These are phyloP conservation scores for Campoletis sonorensis DNA, from an alignment of 1,140 invertebrate species.

Conservation along the genomic window DNA sequence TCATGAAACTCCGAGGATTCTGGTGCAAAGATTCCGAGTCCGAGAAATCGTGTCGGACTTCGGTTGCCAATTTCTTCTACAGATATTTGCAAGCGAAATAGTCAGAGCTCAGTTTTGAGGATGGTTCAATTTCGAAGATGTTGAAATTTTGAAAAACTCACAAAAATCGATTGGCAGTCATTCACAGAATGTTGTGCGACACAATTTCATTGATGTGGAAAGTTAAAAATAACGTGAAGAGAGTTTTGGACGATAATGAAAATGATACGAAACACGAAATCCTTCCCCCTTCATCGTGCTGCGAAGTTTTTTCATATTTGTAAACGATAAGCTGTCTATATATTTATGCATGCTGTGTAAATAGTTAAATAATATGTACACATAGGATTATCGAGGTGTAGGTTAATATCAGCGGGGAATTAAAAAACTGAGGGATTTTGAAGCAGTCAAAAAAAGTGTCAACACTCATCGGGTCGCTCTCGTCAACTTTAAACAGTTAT, in stretches of 20 bases:
- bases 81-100: too few relatives aligned
- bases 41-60: too few relatives aligned
- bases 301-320: slow-evolving; percentile 58
- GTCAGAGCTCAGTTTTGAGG: too few relatives aligned
- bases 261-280: slow-evolving; percentile 9
- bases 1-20: not conserved
- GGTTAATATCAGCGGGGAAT: not conserved
- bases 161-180: not conserved
- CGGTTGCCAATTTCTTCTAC: too few relatives aligned
- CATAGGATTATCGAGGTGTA: slow-evolving; percentile 4
- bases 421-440: not conserved
- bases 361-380: slow-evolving; percentile 48
- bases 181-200: not conserved
- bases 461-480: not conserved
- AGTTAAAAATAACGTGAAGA: slow-evolving; percentile 14
- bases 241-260: not conserved
- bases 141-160: too few relatives aligned
- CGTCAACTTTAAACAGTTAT: not conserved
- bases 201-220: not conserved
- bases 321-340: slow-evolving; percentile 60
- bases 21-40: too few relatives aligned
- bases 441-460: not conserved
- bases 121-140: too few relatives aligned
- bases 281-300: slow-evolving; percentile 6
- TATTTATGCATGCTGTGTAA: slow-evolving; percentile 60